Percentiles rank a stretch among this genome's conserved stretches.
Conservation (phyloP, 2,888 invertebrate genomes). For the Agapostemon virescens region DNA sequence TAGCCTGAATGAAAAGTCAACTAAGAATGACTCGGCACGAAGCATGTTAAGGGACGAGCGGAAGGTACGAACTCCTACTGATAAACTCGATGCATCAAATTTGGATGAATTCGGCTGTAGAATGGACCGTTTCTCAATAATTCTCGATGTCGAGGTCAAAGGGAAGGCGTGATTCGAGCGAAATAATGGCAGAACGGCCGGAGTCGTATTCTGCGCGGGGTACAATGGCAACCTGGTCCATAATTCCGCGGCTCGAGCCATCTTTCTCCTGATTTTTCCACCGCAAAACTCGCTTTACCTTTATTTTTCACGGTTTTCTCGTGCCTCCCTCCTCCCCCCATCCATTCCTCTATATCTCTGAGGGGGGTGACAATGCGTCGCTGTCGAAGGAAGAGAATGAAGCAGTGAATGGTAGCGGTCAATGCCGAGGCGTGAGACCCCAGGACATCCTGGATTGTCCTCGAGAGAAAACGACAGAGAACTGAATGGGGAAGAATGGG, state of each 20-base stretch:
- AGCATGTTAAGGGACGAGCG: not conserved
- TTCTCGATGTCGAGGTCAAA: constrained; percentile 49
- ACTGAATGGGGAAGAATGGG: constrained; percentile 76
- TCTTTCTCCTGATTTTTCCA: constrained; percentile 60
- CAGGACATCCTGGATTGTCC: constrained; percentile 68
- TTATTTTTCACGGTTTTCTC: constrained; percentile 57
- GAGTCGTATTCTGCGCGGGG: constrained; percentile 51
- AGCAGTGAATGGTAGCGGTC: constrained; percentile 71
- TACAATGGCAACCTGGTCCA: constrained; percentile 46
- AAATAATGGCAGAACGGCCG: constrained; percentile 42
- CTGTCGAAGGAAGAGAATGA: constrained; percentile 77
- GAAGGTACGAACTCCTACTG: not conserved
- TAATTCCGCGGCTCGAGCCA: constrained; percentile 63
- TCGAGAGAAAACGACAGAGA: constrained; percentile 73
- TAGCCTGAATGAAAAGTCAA: not conserved
- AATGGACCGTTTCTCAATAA: constrained; percentile 33
- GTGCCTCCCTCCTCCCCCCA: constrained; percentile 4
- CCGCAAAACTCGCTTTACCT: constrained; percentile 52
- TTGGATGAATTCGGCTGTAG: not conserved
- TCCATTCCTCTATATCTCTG: constrained; percentile 39
- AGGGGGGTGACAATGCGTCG: constrained; percentile 67
- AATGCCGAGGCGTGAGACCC: constrained; percentile 77
- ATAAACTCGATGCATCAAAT: not conserved
- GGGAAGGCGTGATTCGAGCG: constrained; percentile 56
- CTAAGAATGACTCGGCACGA: not conserved